Evolutionary conservation across 2,113 vertebrate genomes (phyloP), one percentile per base, ranked within the genome.

Genomic region (Tor tambroides): DNA sequence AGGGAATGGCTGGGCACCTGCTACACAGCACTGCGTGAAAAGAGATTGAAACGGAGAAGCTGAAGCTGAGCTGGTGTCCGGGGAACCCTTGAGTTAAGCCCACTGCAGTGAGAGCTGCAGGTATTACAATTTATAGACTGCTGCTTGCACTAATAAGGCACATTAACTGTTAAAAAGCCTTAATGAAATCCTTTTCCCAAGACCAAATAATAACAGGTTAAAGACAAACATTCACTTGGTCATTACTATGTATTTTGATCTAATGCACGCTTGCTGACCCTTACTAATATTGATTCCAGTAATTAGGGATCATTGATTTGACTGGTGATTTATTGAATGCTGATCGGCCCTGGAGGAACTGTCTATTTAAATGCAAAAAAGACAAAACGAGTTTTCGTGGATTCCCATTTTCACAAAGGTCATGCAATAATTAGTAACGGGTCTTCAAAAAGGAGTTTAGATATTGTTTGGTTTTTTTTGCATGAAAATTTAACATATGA

Each of bases 251-350:
- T 15, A 61, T 71, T 75, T 72, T 38, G 5, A n/a, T 83, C 54
- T 79, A 88, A 86, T 71, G 80, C 51, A 49, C 74, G 14, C 49
- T 46, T 21, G 76, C 19, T 83, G 80, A 43, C 61, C 80, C 85
- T 14, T 8, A 19, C 43, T 67, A 7, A 23, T 78, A 79, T 59
- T 17, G 63, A 69, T 71, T 49, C 12, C 10, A 4, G 75, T 80
- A 86, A 87, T 89, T 89, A 89, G 67, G 9, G 54, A 80, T 56
- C 76, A 77, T 74, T 5, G 88, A 87, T 89, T 89, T 28, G n/a
- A n/a, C 10, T 5, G 2, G 21, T 54, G 86, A 89, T 89, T 87
- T 86, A 89, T 89, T 75, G 28, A 3, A 49, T 38, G 83, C 35
- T 32, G 88, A 89, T 80, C 11, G 21, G 75, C 75, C 71, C 84